Evolutionary conservation across 2,113 vertebrate genomes (phyloP), one percentile per base, ranked within the genome.

Genomic region (Phoxinus phoxinus): DNA sequence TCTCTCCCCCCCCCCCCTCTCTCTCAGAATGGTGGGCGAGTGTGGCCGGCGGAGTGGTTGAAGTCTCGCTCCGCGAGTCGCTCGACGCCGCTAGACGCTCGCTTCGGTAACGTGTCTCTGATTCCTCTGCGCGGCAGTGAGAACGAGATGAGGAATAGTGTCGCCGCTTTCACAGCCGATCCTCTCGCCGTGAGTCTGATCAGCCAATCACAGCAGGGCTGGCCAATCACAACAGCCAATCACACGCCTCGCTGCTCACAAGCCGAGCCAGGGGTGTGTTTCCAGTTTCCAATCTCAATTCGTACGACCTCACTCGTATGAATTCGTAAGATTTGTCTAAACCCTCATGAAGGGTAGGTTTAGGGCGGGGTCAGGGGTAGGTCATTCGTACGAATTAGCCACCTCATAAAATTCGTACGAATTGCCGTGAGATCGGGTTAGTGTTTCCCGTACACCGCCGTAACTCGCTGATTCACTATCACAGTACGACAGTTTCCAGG

Each of bases 71-170:
- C 88, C 0, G 92, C 86, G 1, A 93, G 91, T 3, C 96, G 94
- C 11, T 89, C 27, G 0, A 48, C 69, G 0, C 90, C 91, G 1
- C 92, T 92, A 17, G 97, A 98, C 37, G 78, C 94, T 81, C 96
- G 95, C 85, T 92, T 97, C 71, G 96, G 97, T 92, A 98, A 97
- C 41, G 91, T 98, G 84, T 97, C 97, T 0, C 94, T 99, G 89
- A 99, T 99, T 88, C 98, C 98, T 0, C 93, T 99, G 86, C 95
- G 98, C 6, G 98, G 98, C 92, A 96, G 90, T 65, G 98, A 98
- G 91, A 97, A 96, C 6, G 98, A 99, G 91, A 98, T 98, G 95
- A 95, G 98, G 93, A 97, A 94, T 93, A 99, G 97, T 25, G 96
- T 99, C 75, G 97, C 97, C 1, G 96, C 97, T 91, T 97, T 97